Percentiles rank a stretch among this genome's conserved stretches.
Conservation (phyloP, 2,113 vertebrate genomes). For the Telmatochromis sp. region DNA sequence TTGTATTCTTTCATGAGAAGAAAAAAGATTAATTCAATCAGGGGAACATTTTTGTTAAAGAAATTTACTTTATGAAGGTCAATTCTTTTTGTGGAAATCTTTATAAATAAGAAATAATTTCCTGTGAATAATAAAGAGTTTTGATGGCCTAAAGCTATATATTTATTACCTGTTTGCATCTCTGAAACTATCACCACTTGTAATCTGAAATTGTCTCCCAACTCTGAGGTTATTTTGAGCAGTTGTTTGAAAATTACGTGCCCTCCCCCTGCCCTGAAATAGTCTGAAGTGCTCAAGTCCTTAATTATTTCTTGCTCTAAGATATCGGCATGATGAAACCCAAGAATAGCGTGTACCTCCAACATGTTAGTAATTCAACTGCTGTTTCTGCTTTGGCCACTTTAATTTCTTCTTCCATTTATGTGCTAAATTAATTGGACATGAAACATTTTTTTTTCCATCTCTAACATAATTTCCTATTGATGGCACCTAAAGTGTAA, state of each 20-base stretch:
- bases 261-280: slow-evolving; percentile 4
- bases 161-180: background rate
- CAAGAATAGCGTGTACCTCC: background rate
- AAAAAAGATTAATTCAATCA: background rate
- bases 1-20: slow-evolving; percentile 7
- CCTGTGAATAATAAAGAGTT: slow-evolving; percentile 43
- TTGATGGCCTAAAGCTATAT: background rate
- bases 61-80: slow-evolving; percentile 24
- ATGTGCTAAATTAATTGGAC: background rate
- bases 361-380: background rate
- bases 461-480: background rate
- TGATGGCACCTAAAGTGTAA: background rate
- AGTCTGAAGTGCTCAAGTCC: slow-evolving; percentile 13
- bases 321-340: slow-evolving; percentile 12
- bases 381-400: background rate
- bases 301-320: slow-evolving; percentile 38
- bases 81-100: slow-evolving; percentile 38
- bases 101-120: slow-evolving; percentile 41
- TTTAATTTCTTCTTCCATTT: background rate
- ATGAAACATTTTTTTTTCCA: background rate
- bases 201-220: background rate
- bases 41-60: slow-evolving; percentile 39
- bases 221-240: background rate
- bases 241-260: background rate
- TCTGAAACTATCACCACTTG: background rate